These are phyloP conservation scores for Elymnias hypermnestra DNA, from an alignment of 1,140 invertebrate species.

Conservation along the genomic window DNA sequence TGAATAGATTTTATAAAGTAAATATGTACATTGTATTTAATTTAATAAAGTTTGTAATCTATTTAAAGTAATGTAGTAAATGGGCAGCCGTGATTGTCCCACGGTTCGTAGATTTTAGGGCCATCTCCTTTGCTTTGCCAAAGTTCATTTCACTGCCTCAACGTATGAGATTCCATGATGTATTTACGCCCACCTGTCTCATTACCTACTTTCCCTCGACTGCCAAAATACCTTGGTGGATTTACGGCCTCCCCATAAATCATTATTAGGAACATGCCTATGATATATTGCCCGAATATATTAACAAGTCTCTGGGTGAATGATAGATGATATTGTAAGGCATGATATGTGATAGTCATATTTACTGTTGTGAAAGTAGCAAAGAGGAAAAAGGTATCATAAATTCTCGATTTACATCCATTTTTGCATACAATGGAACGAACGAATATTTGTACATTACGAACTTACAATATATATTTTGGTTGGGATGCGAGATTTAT, in stretches of 20 bases:
- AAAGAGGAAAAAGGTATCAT: not conserved
- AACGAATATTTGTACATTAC: not conserved
- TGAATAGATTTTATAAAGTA: no score
- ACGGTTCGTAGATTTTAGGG: no score
- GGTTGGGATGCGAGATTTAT: not conserved
- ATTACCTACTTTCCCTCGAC: not conserved
- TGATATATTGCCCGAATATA: constrained; percentile 22
- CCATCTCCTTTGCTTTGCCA: no score
- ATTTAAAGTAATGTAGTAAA: no score
- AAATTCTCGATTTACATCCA: not conserved
- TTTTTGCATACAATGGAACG: not conserved
- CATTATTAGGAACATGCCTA: constrained; percentile 18
- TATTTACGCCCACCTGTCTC: constrained; percentile 1
- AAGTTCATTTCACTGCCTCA: not conserved
- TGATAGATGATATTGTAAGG: constrained; percentile 17
- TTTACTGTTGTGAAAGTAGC: constrained; percentile 12
- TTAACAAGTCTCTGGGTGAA: constrained; percentile 17
- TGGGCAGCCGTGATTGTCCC: no score
- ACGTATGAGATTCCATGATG: not conserved
- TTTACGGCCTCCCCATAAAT: constrained; percentile 15
- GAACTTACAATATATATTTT: not conserved
- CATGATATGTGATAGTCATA: constrained; percentile 8
- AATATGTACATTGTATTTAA: no score
- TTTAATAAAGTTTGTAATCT: no score
- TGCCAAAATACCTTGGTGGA: constrained; percentile 4